Evolutionary conservation across 2,113 vertebrate species (phyloP), one percentile per base, ranked within the genome.

Genomic region (Coregonus clupeaformis): DNA sequence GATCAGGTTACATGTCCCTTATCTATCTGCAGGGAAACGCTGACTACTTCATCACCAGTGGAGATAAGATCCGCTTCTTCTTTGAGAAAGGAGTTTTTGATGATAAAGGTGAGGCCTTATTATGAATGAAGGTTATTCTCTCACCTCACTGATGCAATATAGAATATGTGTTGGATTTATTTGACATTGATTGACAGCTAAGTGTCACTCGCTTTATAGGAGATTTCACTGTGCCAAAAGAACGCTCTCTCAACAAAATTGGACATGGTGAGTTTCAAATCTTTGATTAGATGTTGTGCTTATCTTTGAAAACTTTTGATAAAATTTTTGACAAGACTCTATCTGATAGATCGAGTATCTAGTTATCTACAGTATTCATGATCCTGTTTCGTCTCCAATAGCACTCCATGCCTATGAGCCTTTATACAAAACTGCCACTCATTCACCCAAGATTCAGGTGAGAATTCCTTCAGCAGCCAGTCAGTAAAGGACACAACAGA

Each of bases 31-130:
- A 99, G 98, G 96, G 96, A 72, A 96, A 86, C 64, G 89, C 94
- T 0, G 95, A 98, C 77, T 99, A 99, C 88, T 99, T 99, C 85
- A 90, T 98, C 72, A 96, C 88, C 82, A 99, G 97, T 1, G 97
- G 97, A 32, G 97, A 99, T 90, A 96, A 99, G 89, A 94, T 99
- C 75, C 90, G 95, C 25, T 99, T 97, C 89, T 99, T 99, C 94
- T 99, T 99, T 81, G 98, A 99, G 79, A 97, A 96, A 87, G 96
- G 94, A 3, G 96, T 96, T 88, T 95, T 99, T 84, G 91, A 96
- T 18, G 86, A 94, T 66, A 93, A 94, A 94, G 97, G 98, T 98
- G 79, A 87, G 36, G 74, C 18, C 27, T 52, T 32, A 0, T 36
- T 3, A 60, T 32, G 5, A 30, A 27, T 13, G 24, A 13, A 18